Conservation (phyloP, 1,140 invertebrate genomes). For the Ips typographus region DNA sequence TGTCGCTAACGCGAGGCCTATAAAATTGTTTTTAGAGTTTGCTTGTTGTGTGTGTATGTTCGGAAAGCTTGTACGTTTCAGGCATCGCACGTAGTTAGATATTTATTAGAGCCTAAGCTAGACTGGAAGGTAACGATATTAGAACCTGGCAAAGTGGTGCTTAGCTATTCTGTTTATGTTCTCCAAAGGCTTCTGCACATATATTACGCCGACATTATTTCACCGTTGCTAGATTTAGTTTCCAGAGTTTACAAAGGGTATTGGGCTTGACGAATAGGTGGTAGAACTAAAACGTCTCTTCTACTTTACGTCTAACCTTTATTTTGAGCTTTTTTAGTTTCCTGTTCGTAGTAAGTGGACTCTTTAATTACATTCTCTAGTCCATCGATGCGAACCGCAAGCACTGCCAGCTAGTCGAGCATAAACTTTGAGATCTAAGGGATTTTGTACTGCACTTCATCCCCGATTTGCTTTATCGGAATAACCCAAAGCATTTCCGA, state of each 20-base stretch:
- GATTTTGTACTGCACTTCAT: slow-evolving; percentile 2
- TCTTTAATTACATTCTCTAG: no score
- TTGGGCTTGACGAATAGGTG: no score
- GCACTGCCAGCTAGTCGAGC: no score
- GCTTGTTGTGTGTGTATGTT: no score
- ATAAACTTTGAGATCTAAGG: neutral
- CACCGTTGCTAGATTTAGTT: slow-evolving; percentile 10
- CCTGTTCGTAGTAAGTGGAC: no score
- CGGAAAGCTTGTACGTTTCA: neutral
- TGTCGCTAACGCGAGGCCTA: no score
- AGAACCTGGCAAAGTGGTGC: slow-evolving; percentile 24
- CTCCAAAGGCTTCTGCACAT: slow-evolving; percentile 19
- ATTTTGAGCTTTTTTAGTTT: no score
- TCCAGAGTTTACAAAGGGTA: neutral
- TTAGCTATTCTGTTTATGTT: slow-evolving; percentile 32
- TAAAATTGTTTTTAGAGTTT: no score
- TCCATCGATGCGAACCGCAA: no score
- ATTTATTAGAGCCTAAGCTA: slow-evolving; percentile 22
- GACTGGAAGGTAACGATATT: slow-evolving; percentile 26
- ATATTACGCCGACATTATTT: slow-evolving; percentile 5
- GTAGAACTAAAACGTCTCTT: no score
- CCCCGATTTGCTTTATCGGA: neutral
- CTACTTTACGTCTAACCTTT: no score
- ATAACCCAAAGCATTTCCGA: neutral
- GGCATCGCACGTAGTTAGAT: slow-evolving; percentile 3